Percentiles rank a stretch among this genome's conserved stretches.
These are phyloP conservation scores for Arctopsyche grandis DNA, from an alignment of 1,140 invertebrate genomes.

Conservation along the genomic window DNA sequence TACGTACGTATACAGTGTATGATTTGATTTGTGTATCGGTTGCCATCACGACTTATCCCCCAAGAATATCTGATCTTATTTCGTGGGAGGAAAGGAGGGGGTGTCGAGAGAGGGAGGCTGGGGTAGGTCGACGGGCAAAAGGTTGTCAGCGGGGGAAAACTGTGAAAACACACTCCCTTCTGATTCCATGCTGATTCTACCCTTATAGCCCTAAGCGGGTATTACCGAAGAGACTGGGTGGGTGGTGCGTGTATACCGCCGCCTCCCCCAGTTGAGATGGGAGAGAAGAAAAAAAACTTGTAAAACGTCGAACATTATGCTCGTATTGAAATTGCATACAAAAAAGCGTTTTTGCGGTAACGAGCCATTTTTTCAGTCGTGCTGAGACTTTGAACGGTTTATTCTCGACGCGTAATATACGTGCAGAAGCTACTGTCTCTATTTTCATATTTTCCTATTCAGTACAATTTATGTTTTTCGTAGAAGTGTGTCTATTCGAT, in stretches of 20 bases:
- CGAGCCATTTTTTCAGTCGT: conserved; percentile 12
- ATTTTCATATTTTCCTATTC: background rate
- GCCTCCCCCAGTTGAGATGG: background rate
- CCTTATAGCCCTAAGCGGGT: conserved; percentile 31
- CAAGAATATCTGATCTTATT: background rate
- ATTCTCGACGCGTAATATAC: too few relatives aligned
- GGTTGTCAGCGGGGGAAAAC: conserved; percentile 24
- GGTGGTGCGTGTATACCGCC: too few relatives aligned
- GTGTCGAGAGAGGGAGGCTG: background rate
- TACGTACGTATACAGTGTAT: background rate
- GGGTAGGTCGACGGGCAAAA: background rate
- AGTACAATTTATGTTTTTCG: too few relatives aligned
- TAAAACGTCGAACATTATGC: background rate
- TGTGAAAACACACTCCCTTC: conserved; percentile 18
- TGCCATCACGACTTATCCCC: conserved; percentile 22
- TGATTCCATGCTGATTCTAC: conserved; percentile 6
- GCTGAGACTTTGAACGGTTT: too few relatives aligned
- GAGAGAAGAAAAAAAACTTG: background rate
- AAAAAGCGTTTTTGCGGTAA: background rate
- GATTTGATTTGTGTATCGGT: conserved; percentile 25
- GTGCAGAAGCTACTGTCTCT: too few relatives aligned
- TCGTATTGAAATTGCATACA: conserved; percentile 32
- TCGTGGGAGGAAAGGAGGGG: background rate
- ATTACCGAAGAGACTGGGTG: background rate
- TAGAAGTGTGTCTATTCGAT: too few relatives aligned